Percentiles rank a stretch among this genome's conserved stretches.
phyloP scores from a whole-genome alignment of 2,797 vertebrate species.

The Anomalospiza imberbis region DNA sequence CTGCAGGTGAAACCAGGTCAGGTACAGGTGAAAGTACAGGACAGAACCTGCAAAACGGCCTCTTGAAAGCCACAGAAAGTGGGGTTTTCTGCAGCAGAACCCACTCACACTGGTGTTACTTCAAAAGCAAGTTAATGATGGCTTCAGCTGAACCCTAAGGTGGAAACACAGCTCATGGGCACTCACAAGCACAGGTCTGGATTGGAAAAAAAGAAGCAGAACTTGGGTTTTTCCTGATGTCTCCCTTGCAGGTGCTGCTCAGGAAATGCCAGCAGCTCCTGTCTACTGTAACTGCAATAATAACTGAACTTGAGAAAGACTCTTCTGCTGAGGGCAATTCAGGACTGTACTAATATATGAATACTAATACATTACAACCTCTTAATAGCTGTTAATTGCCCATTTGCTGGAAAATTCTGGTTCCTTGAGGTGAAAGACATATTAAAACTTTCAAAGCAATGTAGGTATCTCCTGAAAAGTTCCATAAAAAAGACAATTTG shows the following conservation, averaged over 20 bases:
- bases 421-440: neutral
- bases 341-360: neutral
- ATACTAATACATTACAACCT: neutral
- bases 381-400: neutral
- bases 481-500: neutral
- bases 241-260: neutral
- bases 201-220: neutral
- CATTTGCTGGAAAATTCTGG: neutral
- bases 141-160: neutral
- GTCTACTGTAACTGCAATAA: neutral
- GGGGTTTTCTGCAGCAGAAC: neutral
- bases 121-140: neutral
- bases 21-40: neutral
- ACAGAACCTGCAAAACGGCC: neutral
- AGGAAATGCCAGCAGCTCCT: neutral
- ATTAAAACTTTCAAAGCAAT: neutral
- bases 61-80: neutral
- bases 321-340: neutral
- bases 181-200: neutral
- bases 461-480: neutral
- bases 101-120: neutral
- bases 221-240: neutral
- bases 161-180: neutral
- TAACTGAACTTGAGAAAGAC: neutral
- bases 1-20: neutral